Evolutionary conservation across 1,140 invertebrate species (phyloP), one percentile per base, ranked within the genome.

Genomic region (Brachystomella parvula): DNA sequence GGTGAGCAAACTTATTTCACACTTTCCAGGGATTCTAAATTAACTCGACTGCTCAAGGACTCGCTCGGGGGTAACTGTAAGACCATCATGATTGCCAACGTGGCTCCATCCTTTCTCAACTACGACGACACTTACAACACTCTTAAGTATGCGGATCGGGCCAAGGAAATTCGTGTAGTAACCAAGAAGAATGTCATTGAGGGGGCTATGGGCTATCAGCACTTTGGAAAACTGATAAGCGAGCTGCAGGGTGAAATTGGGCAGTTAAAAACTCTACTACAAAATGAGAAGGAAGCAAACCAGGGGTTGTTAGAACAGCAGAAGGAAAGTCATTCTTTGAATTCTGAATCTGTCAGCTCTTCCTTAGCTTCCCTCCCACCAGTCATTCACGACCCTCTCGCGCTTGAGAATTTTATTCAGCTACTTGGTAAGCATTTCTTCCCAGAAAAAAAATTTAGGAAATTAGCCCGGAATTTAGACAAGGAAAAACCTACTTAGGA

Each of bases 51-150:
- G 0, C 78, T 99, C n/a, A 98, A 98, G 78, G 96, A 98, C 78
- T 92, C 92, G 21, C 80, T 99, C 0, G 94, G 90, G 3, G 96
- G 96, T 2, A 98, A 98, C 79, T 97, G 94, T 77, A 87, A 89
- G 71, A 99, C 96, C 0, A 86, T 97, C 0, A 98, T 99, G 95
- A 96, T 99, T 53, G 95, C 96, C 0, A 96, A 97, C 75, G 83
- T 98, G 0, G 86, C 92, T 70, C 86, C 94, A 15, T 87, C 91
- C 0, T 84, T 83, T 35, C 73, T 84, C 2, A 87, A 85, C 31
- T 98, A 90, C 76, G 96, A 98, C 77, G 95, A 98, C 74, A 97
- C 94, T 0, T 95, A 96, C 76, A 98, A 98, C 71, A 98, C 96
- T 0, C 76, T 99, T 0, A 89, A 92, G 67, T 97, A 97, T 79